A percentile compares a stretch with the other conserved stretches of the same genome.
These are phyloP conservation scores for Gobio occitaniae DNA, from an alignment of 2,797 vertebrate species.

Conservation along the genomic window DNA sequence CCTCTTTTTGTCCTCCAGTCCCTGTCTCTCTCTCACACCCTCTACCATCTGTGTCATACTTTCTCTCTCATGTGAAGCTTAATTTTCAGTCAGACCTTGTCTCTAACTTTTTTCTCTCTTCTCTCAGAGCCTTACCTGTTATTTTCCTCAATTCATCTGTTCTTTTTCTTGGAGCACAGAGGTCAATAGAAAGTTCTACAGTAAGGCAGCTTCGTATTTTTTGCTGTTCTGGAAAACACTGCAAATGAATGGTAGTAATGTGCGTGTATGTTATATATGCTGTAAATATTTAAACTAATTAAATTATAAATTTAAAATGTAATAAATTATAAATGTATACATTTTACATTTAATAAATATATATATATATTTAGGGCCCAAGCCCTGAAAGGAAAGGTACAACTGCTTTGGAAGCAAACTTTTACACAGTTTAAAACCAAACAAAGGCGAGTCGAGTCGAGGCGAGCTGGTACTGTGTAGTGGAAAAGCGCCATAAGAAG, in stretches of 20 bases:
- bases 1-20: slow-evolving; percentile 34
- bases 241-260: slow-evolving; percentile 21
- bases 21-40: neutral
- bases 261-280: too few species aligned
- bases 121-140: slow-evolving; percentile 12
- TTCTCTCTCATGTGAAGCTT: slow-evolving; percentile 39
- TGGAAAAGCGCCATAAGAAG: too few species aligned
- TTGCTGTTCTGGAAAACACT: neutral
- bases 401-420: too few species aligned
- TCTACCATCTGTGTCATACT: slow-evolving; percentile 49
- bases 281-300: too few species aligned
- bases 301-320: too few species aligned
- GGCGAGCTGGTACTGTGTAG: too few species aligned
- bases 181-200: slow-evolving; percentile 39
- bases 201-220: slow-evolving; percentile 1
- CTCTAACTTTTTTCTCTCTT: slow-evolving; percentile 21
- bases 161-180: slow-evolving; percentile 35
- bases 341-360: too few species aligned
- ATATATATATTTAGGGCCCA: too few species aligned
- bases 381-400: too few species aligned
- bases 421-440: too few species aligned
- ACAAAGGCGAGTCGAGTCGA: too few species aligned
- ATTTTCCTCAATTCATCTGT: slow-evolving; percentile 22
- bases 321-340: too few species aligned
- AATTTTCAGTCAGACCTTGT: slow-evolving; percentile 49